These are phyloP conservation scores for Venustoraphidia nigricollis DNA, from an alignment of 2,888 invertebrate genomes.

Conservation along the genomic window DNA sequence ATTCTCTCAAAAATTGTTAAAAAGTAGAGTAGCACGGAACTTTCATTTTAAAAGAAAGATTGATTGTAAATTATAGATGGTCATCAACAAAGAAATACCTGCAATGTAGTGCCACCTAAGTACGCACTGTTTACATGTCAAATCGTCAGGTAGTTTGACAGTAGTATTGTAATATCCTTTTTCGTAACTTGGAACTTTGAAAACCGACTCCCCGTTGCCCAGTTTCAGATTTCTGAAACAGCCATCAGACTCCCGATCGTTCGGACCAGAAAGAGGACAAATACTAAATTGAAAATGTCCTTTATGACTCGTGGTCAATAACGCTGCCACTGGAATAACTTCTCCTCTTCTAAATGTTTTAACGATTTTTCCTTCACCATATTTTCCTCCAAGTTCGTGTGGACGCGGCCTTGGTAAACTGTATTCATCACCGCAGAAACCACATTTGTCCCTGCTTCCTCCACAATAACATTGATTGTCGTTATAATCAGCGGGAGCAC, in stretches of 20 bases:
- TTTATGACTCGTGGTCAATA: background rate
- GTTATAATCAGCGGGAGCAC: conserved; percentile 30
- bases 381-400: conserved; percentile 15
- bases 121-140: conserved; percentile 36
- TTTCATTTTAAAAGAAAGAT: no score
- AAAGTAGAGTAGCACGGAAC: no score
- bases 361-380: conserved; percentile 8
- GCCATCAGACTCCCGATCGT: no score
- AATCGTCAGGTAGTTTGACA: conserved; percentile 24
- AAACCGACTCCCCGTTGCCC: no score
- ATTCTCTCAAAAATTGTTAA: no score
- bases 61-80: no score
- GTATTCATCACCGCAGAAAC: conserved; percentile 15
- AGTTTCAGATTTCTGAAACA: no score
- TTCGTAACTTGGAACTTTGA: no score
- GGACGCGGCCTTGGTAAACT: conserved; percentile 11
- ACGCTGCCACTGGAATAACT: background rate
- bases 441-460: conserved; percentile 17
- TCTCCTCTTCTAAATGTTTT: background rate
- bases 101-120: conserved; percentile 37
- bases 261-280: no score
- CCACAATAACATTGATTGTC: conserved; percentile 37
- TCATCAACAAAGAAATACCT: conserved; percentile 18
- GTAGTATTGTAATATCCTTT: no score
- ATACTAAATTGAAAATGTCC: background rate